Percentiles rank a stretch among this genome's conserved stretches.
Conservation (phyloP, 2,113 vertebrate species). For the western clawed frog (Xenopus tropicalis) region DNA sequence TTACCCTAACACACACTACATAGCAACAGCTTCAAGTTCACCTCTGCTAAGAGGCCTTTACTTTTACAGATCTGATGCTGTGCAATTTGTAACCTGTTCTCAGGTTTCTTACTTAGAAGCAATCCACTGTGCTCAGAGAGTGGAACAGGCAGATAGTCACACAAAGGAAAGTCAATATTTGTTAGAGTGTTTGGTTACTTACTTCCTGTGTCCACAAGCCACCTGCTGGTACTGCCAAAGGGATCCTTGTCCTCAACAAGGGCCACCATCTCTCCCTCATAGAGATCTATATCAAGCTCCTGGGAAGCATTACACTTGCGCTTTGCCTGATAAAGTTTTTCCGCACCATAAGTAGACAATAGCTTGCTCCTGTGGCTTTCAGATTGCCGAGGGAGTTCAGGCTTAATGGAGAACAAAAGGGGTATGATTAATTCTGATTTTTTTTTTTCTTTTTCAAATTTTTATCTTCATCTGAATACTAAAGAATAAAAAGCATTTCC, state of each 20-base stretch:
- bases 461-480: too few relatives aligned
- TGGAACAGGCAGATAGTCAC: constrained; percentile 47
- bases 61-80: too few relatives aligned
- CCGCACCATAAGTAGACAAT: constrained; percentile 65
- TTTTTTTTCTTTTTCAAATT: too few relatives aligned
- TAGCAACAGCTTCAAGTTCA: too few relatives aligned
- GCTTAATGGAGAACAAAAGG: constrained; percentile 52
- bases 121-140: constrained; percentile 10
- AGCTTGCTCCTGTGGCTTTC: constrained; percentile 76
- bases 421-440: neutral
- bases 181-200: constrained; percentile 57
- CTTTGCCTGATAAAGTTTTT: constrained; percentile 80
- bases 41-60: too few relatives aligned
- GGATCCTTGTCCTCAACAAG: constrained; percentile 84
- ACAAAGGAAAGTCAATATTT: constrained; percentile 47
- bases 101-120: too few relatives aligned
- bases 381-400: constrained; percentile 75
- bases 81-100: too few relatives aligned
- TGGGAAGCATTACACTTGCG: constrained; percentile 93
- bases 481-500: too few relatives aligned
- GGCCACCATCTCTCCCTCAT: constrained; percentile 90
- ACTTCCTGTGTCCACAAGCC: constrained; percentile 92
- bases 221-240: constrained; percentile 82
- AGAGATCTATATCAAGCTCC: constrained; percentile 83
- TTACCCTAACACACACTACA: too few relatives aligned